These are phyloP conservation scores for Tenrec ecaudatus DNA, from an alignment of 2,113 vertebrate genomes.

Conservation along the genomic window DNA sequence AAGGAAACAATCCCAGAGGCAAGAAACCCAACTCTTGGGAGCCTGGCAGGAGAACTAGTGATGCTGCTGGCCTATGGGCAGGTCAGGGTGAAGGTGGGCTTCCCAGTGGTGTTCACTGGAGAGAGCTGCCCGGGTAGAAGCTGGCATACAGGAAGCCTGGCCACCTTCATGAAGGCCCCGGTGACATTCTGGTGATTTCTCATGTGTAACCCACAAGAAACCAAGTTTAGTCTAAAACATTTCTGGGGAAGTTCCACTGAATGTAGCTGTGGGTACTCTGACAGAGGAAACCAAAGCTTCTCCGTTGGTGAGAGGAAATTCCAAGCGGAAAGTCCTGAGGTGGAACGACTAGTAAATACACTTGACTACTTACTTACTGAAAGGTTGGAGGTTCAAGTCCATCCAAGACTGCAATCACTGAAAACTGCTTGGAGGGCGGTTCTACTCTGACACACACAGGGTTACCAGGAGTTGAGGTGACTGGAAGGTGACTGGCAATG, in stretches of 20 bases:
- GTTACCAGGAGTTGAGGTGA: neutral
- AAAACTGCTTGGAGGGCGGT: neutral
- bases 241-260: constrained; percentile 61
- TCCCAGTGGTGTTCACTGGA: neutral
- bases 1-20: constrained; percentile 11
- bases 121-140: neutral
- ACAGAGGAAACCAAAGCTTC: constrained; percentile 54
- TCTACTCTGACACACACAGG: neutral
- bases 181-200: neutral
- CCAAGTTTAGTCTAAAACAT: constrained; percentile 52
- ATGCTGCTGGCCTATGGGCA: rapidly evolving
- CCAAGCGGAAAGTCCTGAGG: neutral
- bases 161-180: neutral
- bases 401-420: neutral
- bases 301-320: neutral
- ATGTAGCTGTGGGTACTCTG: constrained; percentile 21
- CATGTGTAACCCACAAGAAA: constrained; percentile 70
- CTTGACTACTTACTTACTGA: neutral
- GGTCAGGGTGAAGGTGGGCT: neutral
- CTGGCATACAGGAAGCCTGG: constrained; percentile 22
- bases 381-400: neutral
- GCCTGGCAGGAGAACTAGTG: neutral
- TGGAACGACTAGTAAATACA: neutral
- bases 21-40: neutral
- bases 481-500: neutral